These are phyloP conservation scores for Euplagia quadripunctaria DNA, from an alignment of 2,888 invertebrate species.

Conservation along the genomic window DNA sequence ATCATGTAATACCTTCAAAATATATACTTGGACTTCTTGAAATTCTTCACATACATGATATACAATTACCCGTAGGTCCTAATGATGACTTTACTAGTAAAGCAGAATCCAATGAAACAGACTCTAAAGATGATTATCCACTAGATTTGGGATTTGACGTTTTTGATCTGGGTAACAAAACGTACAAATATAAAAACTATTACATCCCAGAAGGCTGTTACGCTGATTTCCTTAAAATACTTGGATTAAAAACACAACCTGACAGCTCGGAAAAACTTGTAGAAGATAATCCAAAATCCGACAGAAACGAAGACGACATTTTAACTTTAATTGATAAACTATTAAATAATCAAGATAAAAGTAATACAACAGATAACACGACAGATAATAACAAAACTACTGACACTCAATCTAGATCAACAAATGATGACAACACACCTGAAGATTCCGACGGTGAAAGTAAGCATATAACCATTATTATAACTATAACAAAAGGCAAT, in stretches of 20 bases:
- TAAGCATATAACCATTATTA: constrained; percentile 16
- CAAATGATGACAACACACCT: neutral
- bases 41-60: constrained; percentile 11
- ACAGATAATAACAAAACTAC: neutral
- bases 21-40: constrained; percentile 15
- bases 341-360: neutral
- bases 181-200: constrained; percentile 5
- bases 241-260: neutral
- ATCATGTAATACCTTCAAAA: constrained; percentile 10
- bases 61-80: constrained; percentile 1
- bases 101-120: neutral
- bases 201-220: neutral
- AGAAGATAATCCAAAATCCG: neutral
- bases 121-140: neutral
- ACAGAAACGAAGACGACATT: neutral
- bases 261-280: neutral
- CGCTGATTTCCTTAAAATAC: neutral
- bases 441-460: constrained; percentile 4
- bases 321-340: constrained; percentile 3
- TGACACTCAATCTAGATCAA: neutral
- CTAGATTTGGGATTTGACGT: constrained; percentile 12
- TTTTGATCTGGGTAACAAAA: neutral
- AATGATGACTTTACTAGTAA: neutral
- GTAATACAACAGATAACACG: neutral
- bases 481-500: constrained; percentile 10